phyloP scores from a whole-genome alignment of 2,797 vertebrate species.

The Buceros bicornis region DNA sequence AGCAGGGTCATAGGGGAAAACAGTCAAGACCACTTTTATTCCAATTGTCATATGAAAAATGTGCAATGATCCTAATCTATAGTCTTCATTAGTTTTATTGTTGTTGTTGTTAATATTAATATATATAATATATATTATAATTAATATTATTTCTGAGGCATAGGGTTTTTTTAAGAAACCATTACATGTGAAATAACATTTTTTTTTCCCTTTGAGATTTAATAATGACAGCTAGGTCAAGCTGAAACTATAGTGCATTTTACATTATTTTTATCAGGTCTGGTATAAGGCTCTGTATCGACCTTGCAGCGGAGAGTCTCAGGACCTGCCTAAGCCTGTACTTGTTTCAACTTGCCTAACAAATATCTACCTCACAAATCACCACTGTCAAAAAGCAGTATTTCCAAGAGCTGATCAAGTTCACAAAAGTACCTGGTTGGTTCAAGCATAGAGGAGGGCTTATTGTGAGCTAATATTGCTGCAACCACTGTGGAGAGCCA shows the following conservation, averaged over 20 bases:
- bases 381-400: not conserved
- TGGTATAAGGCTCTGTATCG: not conserved
- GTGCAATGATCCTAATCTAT: not conserved
- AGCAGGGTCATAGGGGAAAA: not conserved
- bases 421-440: not conserved
- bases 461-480: not conserved
- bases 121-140: not conserved
- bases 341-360: not conserved
- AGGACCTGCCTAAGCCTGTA: not conserved
- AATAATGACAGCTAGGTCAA: not conserved
- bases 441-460: not conserved
- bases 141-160: not conserved
- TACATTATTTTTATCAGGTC: not conserved
- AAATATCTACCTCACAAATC: not conserved
- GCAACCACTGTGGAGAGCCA: not conserved
- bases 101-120: not conserved
- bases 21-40: not conserved
- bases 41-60: not conserved
- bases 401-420: not conserved
- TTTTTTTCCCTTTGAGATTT: not conserved
- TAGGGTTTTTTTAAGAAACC: rapidly evolving
- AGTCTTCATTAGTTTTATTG: not conserved
- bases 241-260: not conserved
- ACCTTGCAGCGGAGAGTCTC: not conserved
- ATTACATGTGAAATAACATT: not conserved